Conservation (phyloP, 2,113 vertebrate genomes). For the Callionymus lyra region DNA sequence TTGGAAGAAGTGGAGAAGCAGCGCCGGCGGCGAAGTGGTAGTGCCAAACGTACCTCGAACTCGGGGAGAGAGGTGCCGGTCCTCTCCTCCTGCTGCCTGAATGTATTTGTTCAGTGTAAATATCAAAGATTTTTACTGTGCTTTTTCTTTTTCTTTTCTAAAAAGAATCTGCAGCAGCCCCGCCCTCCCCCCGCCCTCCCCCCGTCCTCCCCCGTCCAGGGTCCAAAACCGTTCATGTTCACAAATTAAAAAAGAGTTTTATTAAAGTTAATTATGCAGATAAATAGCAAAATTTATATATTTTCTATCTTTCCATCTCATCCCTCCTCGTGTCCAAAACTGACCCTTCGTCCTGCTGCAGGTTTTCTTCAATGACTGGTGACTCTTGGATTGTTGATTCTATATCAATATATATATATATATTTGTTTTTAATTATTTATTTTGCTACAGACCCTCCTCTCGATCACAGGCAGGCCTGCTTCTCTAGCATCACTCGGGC, state of each 20-base stretch:
- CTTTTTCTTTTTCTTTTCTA: too few relatives aligned
- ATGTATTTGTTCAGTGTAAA: slow-evolving; percentile 69
- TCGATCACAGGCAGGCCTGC: slow-evolving; percentile 30
- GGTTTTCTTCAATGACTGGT: slow-evolving; percentile 24
- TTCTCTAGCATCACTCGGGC: slow-evolving; percentile 21
- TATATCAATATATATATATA: slow-evolving; percentile 20
- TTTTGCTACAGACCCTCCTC: slow-evolving; percentile 40
- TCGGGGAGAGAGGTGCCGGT: slow-evolving; percentile 16
- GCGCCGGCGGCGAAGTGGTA: slow-evolving; percentile 30
- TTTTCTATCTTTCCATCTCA: not conserved
- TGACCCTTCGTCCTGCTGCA: slow-evolving; percentile 20
- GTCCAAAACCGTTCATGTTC: not conserved
- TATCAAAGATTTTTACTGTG: slow-evolving; percentile 56
- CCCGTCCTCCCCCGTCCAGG: not conserved
- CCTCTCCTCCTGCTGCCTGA: slow-evolving; percentile 58
- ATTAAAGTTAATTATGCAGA: too few relatives aligned
- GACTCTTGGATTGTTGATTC: slow-evolving; percentile 24
- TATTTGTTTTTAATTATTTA: slow-evolving; percentile 57
- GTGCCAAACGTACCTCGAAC: slow-evolving; percentile 70
- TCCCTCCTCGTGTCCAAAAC: slow-evolving; percentile 2
- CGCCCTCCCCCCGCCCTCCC: not conserved
- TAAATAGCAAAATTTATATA: not conserved
- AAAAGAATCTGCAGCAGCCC: slow-evolving; percentile 35
- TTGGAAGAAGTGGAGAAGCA: not conserved
- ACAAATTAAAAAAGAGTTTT: not conserved